Percentiles rank a stretch among this genome's conserved stretches.
Conservation (phyloP, 2,113 vertebrate genomes). For the Phaethornis superciliosus region DNA sequence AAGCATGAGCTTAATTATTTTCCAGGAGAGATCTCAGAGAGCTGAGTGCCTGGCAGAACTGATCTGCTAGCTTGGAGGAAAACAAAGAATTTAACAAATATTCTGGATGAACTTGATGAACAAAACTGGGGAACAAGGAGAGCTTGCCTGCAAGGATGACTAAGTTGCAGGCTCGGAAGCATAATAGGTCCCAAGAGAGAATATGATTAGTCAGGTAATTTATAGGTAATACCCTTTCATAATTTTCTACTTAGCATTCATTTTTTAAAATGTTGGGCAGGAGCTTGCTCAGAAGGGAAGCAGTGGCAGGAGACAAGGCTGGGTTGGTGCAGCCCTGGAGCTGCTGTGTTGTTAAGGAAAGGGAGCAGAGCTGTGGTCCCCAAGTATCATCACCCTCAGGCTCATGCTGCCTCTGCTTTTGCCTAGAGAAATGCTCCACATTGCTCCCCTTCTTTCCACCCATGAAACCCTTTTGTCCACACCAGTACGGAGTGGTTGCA, state of each 20-base stretch:
- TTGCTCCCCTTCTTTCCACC: background rate
- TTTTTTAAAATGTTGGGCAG: background rate
- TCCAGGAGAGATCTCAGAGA: background rate
- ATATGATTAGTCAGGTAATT: constrained; percentile 56
- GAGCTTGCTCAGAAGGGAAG: background rate
- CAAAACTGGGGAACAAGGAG: background rate
- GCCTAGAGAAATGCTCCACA: background rate
- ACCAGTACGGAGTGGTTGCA: accelerated
- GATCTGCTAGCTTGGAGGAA: constrained; percentile 34
- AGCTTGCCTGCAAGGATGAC: constrained; percentile 35
- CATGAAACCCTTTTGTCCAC: accelerated
- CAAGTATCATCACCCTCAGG: background rate
- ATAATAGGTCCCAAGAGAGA: background rate
- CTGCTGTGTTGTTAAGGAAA: accelerated
- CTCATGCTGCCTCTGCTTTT: background rate
- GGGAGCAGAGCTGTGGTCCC: background rate
- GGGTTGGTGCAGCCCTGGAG: too few species aligned
- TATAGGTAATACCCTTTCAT: constrained; percentile 51
- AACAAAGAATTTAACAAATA: background rate
- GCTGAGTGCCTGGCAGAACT: background rate
- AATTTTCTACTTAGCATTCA: constrained; percentile 29
- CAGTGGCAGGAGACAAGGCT: accelerated
- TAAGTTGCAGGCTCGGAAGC: background rate
- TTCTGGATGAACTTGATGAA: constrained; percentile 40
- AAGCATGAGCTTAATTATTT: constrained; percentile 5